Conservation (phyloP, 2,797 vertebrate species). For the Clarias pachynema region DNA sequence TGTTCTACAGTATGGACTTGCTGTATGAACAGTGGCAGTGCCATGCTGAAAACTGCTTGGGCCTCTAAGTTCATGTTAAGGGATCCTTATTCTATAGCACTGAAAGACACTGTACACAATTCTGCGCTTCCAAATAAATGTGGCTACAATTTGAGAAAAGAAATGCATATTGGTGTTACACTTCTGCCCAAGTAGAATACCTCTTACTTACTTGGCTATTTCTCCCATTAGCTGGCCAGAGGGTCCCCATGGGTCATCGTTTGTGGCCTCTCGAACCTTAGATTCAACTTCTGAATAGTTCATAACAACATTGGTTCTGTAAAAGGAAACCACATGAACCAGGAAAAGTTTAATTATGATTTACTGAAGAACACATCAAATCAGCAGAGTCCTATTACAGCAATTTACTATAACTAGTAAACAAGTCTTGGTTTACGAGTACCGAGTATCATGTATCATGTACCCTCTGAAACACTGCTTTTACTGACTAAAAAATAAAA, state of each 20-base stretch:
- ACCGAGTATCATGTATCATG: too few species aligned
- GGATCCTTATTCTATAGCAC: background rate
- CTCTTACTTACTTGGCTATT: conserved; percentile 88
- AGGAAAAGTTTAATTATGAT: background rate
- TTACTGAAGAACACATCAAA: background rate
- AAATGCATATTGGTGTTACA: background rate
- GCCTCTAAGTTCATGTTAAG: background rate
- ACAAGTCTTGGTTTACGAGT: too few species aligned
- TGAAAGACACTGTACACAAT: background rate
- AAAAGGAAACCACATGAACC: conserved; percentile 38
- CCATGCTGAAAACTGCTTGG: background rate
- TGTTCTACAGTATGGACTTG: background rate
- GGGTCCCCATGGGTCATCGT: conserved; percentile 98
- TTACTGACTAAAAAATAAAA: too few species aligned
- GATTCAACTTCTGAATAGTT: conserved; percentile 99
- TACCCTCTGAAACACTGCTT: background rate
- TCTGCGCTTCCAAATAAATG: background rate
- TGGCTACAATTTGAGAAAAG: background rate
- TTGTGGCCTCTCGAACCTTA: conserved; percentile 99
- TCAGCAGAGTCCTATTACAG: background rate
- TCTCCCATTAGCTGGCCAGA: conserved; percentile 97
- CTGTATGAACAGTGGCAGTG: background rate
- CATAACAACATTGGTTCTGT: conserved; percentile 99
- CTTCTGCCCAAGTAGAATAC: background rate
- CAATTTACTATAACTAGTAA: background rate